Evolutionary conservation across 2,113 vertebrate species (phyloP).

Genomic region (Mirounga angustirostris): DNA sequence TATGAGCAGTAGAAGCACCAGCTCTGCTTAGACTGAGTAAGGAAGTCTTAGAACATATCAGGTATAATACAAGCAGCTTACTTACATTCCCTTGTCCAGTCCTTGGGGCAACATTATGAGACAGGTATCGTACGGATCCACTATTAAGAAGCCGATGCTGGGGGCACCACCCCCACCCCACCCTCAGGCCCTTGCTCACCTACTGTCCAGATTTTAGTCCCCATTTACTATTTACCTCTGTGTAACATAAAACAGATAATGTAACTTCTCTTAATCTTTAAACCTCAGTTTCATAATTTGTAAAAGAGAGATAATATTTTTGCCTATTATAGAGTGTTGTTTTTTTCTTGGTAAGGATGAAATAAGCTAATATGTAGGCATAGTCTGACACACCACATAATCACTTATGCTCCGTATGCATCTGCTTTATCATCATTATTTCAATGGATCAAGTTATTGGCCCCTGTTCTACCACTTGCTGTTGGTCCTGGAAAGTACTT

Average conservation of each 20-base stretch:
- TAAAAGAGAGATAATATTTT: not conserved
- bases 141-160: not conserved
- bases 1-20: not conserved
- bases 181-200: not conserved
- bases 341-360: not conserved
- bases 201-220: not conserved
- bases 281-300: not conserved
- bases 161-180: not conserved
- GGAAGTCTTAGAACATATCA: not conserved
- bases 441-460: not conserved
- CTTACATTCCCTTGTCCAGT: not conserved
- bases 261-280: not conserved
- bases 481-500: not conserved
- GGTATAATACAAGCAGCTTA: no score
- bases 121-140: not conserved
- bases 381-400: not conserved
- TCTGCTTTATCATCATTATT: not conserved
- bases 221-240: not conserved
- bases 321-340: not conserved
- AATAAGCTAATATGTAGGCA: not conserved
- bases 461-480: not conserved
- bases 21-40: not conserved
- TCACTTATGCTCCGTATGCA: rapidly evolving
- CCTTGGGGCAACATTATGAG: not conserved
- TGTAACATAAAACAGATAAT: not conserved